Conservation (phyloP, 1,140 invertebrate genomes). For the Uloborus diversus region DNA sequence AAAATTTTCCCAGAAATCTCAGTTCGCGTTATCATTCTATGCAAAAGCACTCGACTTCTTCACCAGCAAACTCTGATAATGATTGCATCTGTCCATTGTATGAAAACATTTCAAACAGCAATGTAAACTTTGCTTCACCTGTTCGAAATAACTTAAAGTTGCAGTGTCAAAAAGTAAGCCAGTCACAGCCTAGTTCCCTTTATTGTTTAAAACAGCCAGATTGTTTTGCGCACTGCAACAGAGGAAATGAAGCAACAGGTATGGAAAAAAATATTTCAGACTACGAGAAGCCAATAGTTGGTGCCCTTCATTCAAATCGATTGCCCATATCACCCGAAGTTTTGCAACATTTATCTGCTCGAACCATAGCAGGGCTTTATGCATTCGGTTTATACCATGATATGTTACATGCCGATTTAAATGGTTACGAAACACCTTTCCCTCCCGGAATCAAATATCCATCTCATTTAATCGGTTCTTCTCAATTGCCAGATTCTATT, state of each 20-base stretch:
- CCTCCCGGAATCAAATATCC: constrained; percentile 41
- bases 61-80: constrained; percentile 2
- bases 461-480: constrained; percentile 30
- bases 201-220: constrained; percentile 25
- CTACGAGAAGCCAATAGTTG: constrained; percentile 12
- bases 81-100: constrained; percentile 16
- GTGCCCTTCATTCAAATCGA: constrained; percentile 28
- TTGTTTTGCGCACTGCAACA: neutral
- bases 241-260: constrained; percentile 8
- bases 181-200: neutral
- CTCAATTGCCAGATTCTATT: constrained; percentile 33
- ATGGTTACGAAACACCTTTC: constrained; percentile 14
- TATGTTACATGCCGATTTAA: constrained; percentile 30
- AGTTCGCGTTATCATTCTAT: constrained; percentile 27
- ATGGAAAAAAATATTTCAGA: constrained; percentile 35
- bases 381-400: constrained; percentile 44
- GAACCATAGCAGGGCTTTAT: constrained; percentile 35
- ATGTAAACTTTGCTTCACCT: neutral
- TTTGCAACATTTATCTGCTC: constrained; percentile 41
- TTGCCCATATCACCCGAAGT: constrained; percentile 39
- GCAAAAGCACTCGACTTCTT: constrained; percentile 4
- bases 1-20: constrained; percentile 53
- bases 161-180: constrained; percentile 11
- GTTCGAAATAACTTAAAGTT: constrained; percentile 24
- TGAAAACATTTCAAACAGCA: constrained; percentile 9